Evolutionary conservation across 1,140 invertebrate genomes (phyloP), one percentile per base, ranked within the genome.

Genomic region (Paralvinella palmiformis): DNA sequence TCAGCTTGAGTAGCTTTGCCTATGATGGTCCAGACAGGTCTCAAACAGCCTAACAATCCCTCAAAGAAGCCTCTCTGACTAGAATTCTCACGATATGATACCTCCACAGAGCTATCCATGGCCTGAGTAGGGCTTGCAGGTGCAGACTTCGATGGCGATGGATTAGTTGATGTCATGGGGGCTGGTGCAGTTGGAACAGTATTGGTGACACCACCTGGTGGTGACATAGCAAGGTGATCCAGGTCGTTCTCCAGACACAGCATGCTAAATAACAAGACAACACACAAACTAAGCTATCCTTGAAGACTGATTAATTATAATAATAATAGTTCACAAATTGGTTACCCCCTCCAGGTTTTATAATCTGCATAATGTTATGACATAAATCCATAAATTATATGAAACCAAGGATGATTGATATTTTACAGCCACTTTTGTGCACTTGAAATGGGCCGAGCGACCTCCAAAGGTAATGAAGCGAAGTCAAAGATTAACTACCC

Each of bases 21-120:
- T 29, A 94, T 88, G 66, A 93, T 89, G 22, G 86, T 89, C 81
- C 90, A 86, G 4, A 94, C 87, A 0, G 92, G 91, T 67, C 89
- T 84, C 70, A 95, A 85, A 75, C 92, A 95, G 2, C 91, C 91
- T 58, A 92, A 83, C 48, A 94, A 84, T 0, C 90, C 90, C 68
- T 90, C 89, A 67, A 91, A 87, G 87, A 89, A 91, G 36, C 86
- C 86, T 53, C 73, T 52, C 64, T 75, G 72, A 10, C 65, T 50
- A 48, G 24, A 73, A 56, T 73, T 64, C 33, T 67, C 37, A 15
- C 59, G 44, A 48, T 66, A 78, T 69, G 27, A 74, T 10, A 71
- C 69, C 29, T 70, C 69, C 17, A 75, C 70, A 52, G 68, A 71
- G 53, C 68, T 66, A 7, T 32, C 63, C 10, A 67, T 63, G 22